These are phyloP conservation scores for Drosophila arizonae DNA, from an alignment of 1,140 invertebrate species.

Conservation along the genomic window DNA sequence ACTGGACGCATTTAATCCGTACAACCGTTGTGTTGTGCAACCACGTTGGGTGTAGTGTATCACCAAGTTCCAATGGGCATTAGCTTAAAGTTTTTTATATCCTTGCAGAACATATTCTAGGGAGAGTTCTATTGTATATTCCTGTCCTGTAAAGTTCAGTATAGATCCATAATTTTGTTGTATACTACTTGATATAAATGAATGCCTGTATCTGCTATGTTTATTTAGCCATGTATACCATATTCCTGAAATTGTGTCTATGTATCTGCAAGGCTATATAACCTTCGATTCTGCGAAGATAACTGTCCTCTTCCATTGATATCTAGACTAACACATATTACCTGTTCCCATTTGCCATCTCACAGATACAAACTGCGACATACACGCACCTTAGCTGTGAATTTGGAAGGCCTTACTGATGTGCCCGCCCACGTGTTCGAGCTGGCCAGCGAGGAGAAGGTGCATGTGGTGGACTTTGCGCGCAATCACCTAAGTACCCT, in stretches of 20 bases:
- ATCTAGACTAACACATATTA: not conserved
- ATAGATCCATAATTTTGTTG: too few relatives aligned
- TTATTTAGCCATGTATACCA: too few relatives aligned
- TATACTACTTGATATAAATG: too few relatives aligned
- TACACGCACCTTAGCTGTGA: slow-evolving; percentile 87
- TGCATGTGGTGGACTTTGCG: slow-evolving; percentile 90
- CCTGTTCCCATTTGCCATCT: slow-evolving; percentile 27
- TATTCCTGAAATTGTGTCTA: not conserved
- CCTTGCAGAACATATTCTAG: not conserved
- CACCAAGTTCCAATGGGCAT: slow-evolving; percentile 33
- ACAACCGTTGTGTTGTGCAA: slow-evolving; percentile 24
- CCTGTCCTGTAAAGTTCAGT: too few relatives aligned
- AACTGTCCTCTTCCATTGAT: not conserved
- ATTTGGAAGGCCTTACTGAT: slow-evolving; percentile 85
- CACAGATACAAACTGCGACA: slow-evolving; percentile 89
- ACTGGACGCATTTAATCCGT: slow-evolving; percentile 2
- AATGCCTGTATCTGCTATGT: too few relatives aligned
- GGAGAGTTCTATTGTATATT: too few relatives aligned
- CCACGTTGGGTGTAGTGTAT: slow-evolving; percentile 74
- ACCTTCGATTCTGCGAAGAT: not conserved
- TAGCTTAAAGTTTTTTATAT: too few relatives aligned
- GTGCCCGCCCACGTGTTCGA: slow-evolving; percentile 89
- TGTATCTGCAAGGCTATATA: not conserved
- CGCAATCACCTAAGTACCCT: slow-evolving; percentile 89
- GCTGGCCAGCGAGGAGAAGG: slow-evolving; percentile 87